Base-by-base conservation (phyloP, 2,888 invertebrate genomes). In the Callosobruchus maculatus region DNA sequence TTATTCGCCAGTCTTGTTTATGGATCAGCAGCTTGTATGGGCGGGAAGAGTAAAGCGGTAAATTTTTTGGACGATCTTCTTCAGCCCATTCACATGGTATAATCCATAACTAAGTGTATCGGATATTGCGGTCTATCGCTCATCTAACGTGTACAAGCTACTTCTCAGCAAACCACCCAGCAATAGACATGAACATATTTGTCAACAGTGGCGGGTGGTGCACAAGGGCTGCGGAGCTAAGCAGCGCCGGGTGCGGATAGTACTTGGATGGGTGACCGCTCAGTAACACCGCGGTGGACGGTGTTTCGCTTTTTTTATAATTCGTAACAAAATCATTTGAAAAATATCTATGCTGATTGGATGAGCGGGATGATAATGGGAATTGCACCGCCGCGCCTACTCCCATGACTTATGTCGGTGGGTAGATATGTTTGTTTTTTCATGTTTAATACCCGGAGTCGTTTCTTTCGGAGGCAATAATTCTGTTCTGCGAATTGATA, bases 291-390 rank as follows among this genome's bases (percentile, higher is more conserved):
- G n/a, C n/a, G n/a, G n/a, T n/a, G n/a, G n/a, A n/a, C n/a, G n/a
- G n/a, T n/a, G n/a, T n/a, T n/a, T n/a, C n/a, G n/a, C n/a, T n/a
- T n/a, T n/a, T n/a, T n/a, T n/a, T n/a, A n/a, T n/a, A n/a, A n/a
- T n/a, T n/a, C n/a, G n/a, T n/a, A n/a, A n/a, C n/a, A n/a, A n/a
- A n/a, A n/a, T n/a, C n/a, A n/a, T n/a, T n/a, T n/a, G n/a, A n/a
- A n/a, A n/a, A 84, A 85, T 86, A 85, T 85, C 85, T 86, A 85
- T 86, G 86, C 84, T 86, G 86, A 87, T 87, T 86, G 82, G 81
- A 76, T 73, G 68, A 75, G 77, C 49, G 49, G 7, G 49, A 49
- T 49, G 49, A 49, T 49, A 49, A 49, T 49, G 49, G 49, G 49
- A 49, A 49, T 49, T 49, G 49, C 49, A 18, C 49, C 49, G 1